Evolutionary conservation across 2,113 vertebrate species (phyloP), one percentile per base, ranked within the genome.

Genomic region (Pachyramphus minor): DNA sequence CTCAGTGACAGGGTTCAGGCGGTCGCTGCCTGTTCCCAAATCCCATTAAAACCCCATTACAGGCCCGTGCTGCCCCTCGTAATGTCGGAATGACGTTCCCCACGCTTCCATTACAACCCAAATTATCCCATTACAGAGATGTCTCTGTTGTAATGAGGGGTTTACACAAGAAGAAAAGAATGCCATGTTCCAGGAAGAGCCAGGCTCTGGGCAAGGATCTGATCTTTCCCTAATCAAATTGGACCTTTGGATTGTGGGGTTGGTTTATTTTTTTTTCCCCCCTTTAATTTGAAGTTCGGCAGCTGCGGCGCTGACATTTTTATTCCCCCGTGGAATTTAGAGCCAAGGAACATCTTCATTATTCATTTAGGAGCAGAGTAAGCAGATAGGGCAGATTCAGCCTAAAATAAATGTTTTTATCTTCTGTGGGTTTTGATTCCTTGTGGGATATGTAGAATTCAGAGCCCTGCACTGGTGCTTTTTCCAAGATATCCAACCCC

Each of bases 21-120:
- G 88, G 96, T 97, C 98, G 98, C 97, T 97, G 96, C 97, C 96
- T n/a, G 95, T 96, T 95, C 97, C 93, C 97, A 98, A 98, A 98
- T 98, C 95, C 88, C 97, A 98, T 98, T 98, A 98, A 98, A 98
- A 97, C 98, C 97, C 96, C 98, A 99, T 99, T 99, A 99, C 98
- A 95, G 90, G 97, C n/a, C n/a, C n/a, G n/a, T n/a, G n/a, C 98
- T 98, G 97, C 98, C 94, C 97, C 87, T 97, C 96, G 98, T 98
- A 97, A 98, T 98, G 96, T 84, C 66, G 97, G 98, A 97, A 97
- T 99, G 98, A 98, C 96, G 98, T 99, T 99, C 98, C 98, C 97
- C 96, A 30, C 94, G 96, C 97, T 98, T 98, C 95, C 98, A 98
- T 98, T 99, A 98, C 92, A 98, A 97, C 96, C 89, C 93, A 93